Conservation (phyloP, 37 sponge, comb jelly and placozoan genomes). For the Bolinopsis microptera region DNA sequence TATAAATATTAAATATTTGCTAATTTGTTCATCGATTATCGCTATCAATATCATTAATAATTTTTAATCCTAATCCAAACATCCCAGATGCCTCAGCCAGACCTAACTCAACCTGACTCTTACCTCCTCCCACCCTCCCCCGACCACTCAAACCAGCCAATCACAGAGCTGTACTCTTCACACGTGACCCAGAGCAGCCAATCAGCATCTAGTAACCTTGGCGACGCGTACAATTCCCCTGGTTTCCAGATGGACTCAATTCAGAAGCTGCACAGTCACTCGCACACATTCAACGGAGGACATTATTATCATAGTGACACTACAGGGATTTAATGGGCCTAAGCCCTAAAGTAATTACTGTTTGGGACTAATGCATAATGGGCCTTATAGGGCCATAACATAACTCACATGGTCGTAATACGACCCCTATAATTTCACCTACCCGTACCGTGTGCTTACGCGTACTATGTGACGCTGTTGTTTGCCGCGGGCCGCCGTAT, state of each 20-base stretch:
- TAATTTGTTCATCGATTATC: too few species aligned
- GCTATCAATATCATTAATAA: too few species aligned
- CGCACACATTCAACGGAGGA: not conserved
- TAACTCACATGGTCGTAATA: too few species aligned
- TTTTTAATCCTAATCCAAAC: too few species aligned
- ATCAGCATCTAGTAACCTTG: not conserved
- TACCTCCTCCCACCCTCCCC: slow-evolving; percentile 49
- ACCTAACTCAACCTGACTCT: not conserved
- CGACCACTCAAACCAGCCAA: not conserved
- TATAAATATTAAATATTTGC: too few species aligned
- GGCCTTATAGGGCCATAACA: too few species aligned
- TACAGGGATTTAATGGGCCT: not conserved
- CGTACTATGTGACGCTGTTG: too few species aligned
- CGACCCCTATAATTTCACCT: too few species aligned
- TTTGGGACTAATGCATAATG: too few species aligned
- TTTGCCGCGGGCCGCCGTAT: too few species aligned
- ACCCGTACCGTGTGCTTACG: too few species aligned
- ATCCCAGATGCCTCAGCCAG: not conserved
- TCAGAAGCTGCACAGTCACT: not conserved
- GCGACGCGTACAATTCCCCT: not conserved
- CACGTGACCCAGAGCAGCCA: not conserved
- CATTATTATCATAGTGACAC: not conserved
- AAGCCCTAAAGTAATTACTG: not conserved
- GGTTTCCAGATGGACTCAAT: not conserved
- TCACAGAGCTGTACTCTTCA: not conserved